Evolutionary conservation across 1,140 invertebrate genomes (phyloP).

Genomic region (Brachionus paranguensis): DNA sequence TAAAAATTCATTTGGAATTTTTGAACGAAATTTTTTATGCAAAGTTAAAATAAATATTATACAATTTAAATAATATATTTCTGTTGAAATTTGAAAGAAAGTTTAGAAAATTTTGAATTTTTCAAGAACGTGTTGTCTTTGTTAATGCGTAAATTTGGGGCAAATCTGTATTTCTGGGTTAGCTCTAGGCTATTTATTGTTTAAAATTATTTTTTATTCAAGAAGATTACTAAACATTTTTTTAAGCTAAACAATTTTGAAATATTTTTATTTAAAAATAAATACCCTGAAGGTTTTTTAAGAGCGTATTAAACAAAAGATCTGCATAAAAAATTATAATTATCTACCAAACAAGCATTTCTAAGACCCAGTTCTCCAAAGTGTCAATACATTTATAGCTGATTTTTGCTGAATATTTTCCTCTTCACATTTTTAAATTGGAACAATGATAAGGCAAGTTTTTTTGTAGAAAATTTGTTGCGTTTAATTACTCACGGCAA

Average conservation of each 20-base stretch:
- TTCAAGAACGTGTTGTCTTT: background rate
- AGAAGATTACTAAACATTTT: background rate
- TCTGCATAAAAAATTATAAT: too few relatives aligned
- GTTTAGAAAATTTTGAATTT: background rate
- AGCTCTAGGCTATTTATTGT: background rate
- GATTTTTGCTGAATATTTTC: too few relatives aligned
- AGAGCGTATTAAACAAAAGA: too few relatives aligned
- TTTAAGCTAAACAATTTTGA: background rate
- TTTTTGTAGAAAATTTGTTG: too few relatives aligned
- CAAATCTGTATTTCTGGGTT: background rate
- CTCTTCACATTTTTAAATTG: too few relatives aligned
- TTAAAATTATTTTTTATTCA: background rate
- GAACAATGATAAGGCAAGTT: too few relatives aligned
- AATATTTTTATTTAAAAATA: background rate
- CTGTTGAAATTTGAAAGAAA: background rate
- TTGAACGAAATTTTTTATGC: background rate
- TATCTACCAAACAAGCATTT: too few relatives aligned
- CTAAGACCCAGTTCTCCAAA: too few relatives aligned
- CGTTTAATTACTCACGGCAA: too few relatives aligned
- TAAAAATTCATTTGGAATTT: too few relatives aligned
- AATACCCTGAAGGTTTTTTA: too few relatives aligned
- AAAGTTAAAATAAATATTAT: background rate
- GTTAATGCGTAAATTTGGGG: background rate
- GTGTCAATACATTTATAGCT: too few relatives aligned
- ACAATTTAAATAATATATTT: constrained; percentile 4